Percentiles rank a stretch among this genome's conserved stretches.
These are phyloP conservation scores for Sitobion miscanthi DNA, from an alignment of 1,140 invertebrate genomes.

Conservation along the genomic window DNA sequence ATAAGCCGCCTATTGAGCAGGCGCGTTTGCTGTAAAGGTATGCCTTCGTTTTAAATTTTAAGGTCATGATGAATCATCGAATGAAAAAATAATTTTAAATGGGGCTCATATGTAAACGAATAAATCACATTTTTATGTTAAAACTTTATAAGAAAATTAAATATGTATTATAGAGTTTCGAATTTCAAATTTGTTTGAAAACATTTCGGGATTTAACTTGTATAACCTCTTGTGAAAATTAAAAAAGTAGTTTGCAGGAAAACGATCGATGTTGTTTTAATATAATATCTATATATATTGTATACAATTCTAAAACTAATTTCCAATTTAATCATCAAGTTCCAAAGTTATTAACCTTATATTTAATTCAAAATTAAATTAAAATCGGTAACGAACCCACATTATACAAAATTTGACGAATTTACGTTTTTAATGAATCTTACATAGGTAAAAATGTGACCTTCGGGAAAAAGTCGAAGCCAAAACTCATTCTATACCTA, in stretches of 20 bases:
- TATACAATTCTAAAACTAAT: not conserved
- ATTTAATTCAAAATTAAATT: not conserved
- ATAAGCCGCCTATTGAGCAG: not conserved
- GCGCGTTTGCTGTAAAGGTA: not conserved
- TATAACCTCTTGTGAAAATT: not conserved
- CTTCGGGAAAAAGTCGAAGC: too few relatives aligned
- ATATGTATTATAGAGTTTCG: not conserved
- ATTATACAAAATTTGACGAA: too few relatives aligned
- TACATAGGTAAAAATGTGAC: too few relatives aligned
- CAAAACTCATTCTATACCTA: too few relatives aligned
- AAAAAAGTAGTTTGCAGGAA: not conserved
- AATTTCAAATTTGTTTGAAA: not conserved
- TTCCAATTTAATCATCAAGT: not conserved
- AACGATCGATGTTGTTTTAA: not conserved
- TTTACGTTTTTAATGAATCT: too few relatives aligned
- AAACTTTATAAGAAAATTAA: not conserved
- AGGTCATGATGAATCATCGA: not conserved
- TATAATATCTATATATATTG: not conserved
- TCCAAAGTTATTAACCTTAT: not conserved
- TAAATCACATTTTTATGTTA: conserved; percentile 1
- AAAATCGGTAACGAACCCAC: not conserved
- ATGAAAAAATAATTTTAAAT: not conserved
- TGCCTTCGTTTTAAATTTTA: not conserved
- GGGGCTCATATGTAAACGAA: not conserved
- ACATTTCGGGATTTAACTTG: not conserved